phyloP scores from a whole-genome alignment of 2,888 invertebrate genomes.

The Odontocolon sp. region DNA sequence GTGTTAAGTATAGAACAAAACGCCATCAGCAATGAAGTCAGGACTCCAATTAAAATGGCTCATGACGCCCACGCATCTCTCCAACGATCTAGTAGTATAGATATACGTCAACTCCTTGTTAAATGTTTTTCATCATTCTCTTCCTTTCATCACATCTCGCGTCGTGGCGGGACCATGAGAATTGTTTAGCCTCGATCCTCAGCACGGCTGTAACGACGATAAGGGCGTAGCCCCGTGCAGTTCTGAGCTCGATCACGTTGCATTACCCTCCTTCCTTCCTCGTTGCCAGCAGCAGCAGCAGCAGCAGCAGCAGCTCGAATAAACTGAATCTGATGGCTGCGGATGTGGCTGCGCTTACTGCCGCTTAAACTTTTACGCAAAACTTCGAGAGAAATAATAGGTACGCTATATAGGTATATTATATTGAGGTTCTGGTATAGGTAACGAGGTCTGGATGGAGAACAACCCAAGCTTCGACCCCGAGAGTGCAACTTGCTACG shows the following conservation, averaged over 20 bases:
- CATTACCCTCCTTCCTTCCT: background rate
- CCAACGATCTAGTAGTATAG: background rate
- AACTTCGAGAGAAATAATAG: slow-evolving; percentile 22
- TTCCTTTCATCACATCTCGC: slow-evolving; percentile 10
- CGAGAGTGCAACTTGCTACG: too few species aligned
- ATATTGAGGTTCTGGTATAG: slow-evolving; percentile 23
- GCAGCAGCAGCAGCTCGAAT: background rate
- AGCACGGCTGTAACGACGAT: background rate
- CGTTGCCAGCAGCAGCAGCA: background rate
- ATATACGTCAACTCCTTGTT: slow-evolving; percentile 8
- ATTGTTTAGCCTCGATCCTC: slow-evolving; percentile 27
- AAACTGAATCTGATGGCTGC: background rate
- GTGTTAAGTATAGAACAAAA: background rate
- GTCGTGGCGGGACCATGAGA: slow-evolving; percentile 10
- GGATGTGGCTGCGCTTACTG: background rate
- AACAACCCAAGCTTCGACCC: background rate
- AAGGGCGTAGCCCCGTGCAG: background rate
- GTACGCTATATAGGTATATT: background rate
- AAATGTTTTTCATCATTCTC: slow-evolving; percentile 12
- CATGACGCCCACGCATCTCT: slow-evolving; percentile 16
- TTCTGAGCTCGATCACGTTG: background rate
- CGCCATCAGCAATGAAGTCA: background rate
- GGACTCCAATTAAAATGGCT: slow-evolving; percentile 47
- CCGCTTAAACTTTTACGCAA: slow-evolving; percentile 14
- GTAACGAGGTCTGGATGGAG: slow-evolving; percentile 33